phyloP scores from a whole-genome alignment of 2,888 invertebrate species.

The Platycnemis pennipes region DNA sequence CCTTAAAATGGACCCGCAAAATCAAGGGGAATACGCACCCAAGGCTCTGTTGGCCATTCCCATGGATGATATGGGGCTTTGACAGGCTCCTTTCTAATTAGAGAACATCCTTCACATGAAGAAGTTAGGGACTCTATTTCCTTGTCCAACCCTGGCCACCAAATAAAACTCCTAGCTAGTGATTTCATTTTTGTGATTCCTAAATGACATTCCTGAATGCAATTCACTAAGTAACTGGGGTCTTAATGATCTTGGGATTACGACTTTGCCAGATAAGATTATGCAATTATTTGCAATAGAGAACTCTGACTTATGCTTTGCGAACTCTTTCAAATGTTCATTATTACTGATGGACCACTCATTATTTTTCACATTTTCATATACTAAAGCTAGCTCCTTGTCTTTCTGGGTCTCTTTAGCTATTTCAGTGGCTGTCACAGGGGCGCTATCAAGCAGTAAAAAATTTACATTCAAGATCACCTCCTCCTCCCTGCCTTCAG shows the following conservation, averaged over 20 bases:
- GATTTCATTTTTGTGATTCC: neutral
- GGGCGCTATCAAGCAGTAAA: neutral
- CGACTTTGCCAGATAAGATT: neutral
- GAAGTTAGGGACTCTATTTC: neutral
- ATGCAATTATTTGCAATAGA: neutral
- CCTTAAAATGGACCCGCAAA: neutral
- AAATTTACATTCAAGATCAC: neutral
- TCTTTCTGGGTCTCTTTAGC: neutral
- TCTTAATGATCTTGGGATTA: neutral
- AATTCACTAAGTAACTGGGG: neutral
- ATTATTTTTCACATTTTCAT: neutral
- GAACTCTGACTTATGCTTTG: neutral
- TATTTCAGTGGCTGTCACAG: neutral
- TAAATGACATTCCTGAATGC: neutral
- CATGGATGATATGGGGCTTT: neutral
- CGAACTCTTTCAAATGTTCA: neutral
- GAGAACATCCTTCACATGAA: neutral
- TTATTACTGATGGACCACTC: neutral
- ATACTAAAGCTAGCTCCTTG: neutral
- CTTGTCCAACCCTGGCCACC: neutral
- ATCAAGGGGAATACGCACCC: neutral
- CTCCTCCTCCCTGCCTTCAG: neutral
- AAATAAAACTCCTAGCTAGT: neutral
- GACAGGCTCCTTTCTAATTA: neutral
- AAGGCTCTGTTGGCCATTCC: conserved; percentile 1